phyloP scores from a whole-genome alignment of 2,797 vertebrate genomes.

The Chaenodraco wilsoni region DNA sequence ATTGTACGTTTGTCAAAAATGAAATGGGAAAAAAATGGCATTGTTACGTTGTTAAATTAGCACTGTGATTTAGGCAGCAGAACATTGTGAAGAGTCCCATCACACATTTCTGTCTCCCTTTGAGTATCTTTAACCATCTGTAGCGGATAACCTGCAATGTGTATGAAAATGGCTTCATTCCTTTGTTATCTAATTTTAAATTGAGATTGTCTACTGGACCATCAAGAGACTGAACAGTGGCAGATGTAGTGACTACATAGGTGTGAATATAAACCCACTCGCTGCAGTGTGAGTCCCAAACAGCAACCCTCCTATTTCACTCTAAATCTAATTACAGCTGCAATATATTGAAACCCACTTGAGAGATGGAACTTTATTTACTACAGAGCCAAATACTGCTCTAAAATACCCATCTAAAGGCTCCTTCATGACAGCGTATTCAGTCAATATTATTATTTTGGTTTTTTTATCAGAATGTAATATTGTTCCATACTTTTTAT shows the following conservation, averaged over 20 bases:
- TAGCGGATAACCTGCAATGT: constrained; percentile 73
- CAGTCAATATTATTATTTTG: constrained; percentile 65
- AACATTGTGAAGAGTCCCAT: constrained; percentile 72
- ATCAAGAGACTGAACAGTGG: constrained; percentile 78
- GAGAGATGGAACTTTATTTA: constrained; percentile 79
- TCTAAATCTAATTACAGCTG: constrained; percentile 81
- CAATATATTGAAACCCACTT: constrained; percentile 74
- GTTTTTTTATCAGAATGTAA: constrained; percentile 68
- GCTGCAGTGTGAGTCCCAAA: constrained; percentile 71
- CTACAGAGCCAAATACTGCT: constrained; percentile 64
- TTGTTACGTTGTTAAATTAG: constrained; percentile 80
- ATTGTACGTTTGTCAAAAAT: constrained; percentile 74
- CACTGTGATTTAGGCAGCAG: constrained; percentile 73
- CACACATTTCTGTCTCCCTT: constrained; percentile 74
- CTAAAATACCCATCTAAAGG: constrained; percentile 52
- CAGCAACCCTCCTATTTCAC: constrained; percentile 77
- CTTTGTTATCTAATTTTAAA: constrained; percentile 81
- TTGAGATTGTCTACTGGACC: constrained; percentile 78
- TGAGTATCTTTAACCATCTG: constrained; percentile 82
- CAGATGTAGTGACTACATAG: constrained; percentile 77
- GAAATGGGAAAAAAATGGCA: constrained; percentile 65
- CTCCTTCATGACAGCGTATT: constrained; percentile 49
- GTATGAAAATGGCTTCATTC: constrained; percentile 76
- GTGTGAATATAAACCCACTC: constrained; percentile 78
- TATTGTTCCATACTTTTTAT: constrained; percentile 45